phyloP scores from a whole-genome alignment of 2,888 invertebrate genomes.

The Drosophila mettleri region DNA sequence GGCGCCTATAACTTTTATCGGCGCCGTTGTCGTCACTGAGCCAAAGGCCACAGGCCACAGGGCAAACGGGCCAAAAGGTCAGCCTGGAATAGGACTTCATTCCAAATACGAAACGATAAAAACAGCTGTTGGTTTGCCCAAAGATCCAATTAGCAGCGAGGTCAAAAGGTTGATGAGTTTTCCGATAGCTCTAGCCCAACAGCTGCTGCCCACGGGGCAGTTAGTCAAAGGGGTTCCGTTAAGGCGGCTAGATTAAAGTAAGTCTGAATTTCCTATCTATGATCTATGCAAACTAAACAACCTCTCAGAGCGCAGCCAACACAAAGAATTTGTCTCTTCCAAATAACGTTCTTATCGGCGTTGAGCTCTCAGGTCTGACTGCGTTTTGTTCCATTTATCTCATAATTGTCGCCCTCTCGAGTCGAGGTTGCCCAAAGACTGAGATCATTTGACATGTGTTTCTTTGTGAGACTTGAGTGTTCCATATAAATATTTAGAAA shows the following conservation, averaged over 20 bases:
- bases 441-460: neutral
- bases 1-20: conserved; percentile 75
- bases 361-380: neutral
- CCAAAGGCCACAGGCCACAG: conserved; percentile 24
- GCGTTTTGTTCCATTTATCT: neutral
- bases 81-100: conserved; percentile 1
- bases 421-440: neutral
- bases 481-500: neutral
- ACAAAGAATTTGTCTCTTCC: conserved; percentile 6
- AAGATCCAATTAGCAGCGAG: conserved; percentile 46
- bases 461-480: neutral
- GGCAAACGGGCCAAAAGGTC: conserved; percentile 55
- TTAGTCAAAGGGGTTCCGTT: conserved; percentile 8
- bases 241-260: conserved; percentile 10
- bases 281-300: conserved; percentile 3
- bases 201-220: conserved; percentile 22
- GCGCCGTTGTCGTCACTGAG: conserved; percentile 30
- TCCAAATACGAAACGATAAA: conserved; percentile 35
- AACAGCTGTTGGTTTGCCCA: conserved; percentile 52
- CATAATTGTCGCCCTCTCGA: neutral
- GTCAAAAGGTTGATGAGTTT: conserved; percentile 43
- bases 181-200: conserved; percentile 37
- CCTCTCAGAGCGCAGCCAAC: neutral
- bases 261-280: too few relatives aligned
- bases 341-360: neutral